Evolutionary conservation across 2,113 vertebrate species (phyloP).

Genomic region (Entomyzon cyanotis): DNA sequence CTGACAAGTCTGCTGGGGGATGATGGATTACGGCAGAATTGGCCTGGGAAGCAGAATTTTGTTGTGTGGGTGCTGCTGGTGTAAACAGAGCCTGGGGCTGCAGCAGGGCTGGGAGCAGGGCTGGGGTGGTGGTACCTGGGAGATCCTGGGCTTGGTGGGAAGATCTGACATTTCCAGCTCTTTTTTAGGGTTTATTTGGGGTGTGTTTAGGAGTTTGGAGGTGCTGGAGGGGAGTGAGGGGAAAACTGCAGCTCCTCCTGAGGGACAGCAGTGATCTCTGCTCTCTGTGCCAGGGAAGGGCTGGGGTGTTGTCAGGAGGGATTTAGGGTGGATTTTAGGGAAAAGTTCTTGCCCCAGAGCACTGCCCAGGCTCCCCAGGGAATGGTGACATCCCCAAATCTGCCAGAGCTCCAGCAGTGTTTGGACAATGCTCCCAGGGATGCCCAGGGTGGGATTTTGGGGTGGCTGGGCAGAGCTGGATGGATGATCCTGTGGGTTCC

Average conservation of each 20-base stretch:
- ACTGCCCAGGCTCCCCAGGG: not conserved
- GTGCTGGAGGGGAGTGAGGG: not conserved
- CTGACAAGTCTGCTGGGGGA: constrained; percentile 77
- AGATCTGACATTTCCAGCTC: fast-evolving
- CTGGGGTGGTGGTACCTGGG: not conserved
- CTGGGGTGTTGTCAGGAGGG: not conserved
- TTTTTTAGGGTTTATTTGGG: fast-evolving
- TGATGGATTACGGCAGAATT: constrained; percentile 37
- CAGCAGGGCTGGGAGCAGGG: not conserved
- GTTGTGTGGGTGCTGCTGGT: not conserved
- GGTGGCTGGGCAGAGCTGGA: not conserved
- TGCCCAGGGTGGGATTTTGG: not conserved
- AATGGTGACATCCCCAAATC: too few relatives aligned
- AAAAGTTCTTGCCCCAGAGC: not conserved
- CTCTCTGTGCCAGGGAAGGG: fast-evolving
- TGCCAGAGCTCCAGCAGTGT: not conserved
- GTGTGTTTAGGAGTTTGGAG: fast-evolving
- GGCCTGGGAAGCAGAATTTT: constrained; percentile 12
- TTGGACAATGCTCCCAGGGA: not conserved
- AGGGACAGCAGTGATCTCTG: not conserved
- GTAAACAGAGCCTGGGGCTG: constrained; percentile 46
- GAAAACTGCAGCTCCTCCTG: not conserved
- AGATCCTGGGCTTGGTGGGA: fast-evolving
- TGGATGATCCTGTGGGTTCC: not conserved
- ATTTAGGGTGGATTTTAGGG: not conserved